Evolutionary conservation across 2,888 invertebrate genomes (phyloP), one percentile per base, ranked within the genome.

Genomic region (Pilophorus perplexus): DNA sequence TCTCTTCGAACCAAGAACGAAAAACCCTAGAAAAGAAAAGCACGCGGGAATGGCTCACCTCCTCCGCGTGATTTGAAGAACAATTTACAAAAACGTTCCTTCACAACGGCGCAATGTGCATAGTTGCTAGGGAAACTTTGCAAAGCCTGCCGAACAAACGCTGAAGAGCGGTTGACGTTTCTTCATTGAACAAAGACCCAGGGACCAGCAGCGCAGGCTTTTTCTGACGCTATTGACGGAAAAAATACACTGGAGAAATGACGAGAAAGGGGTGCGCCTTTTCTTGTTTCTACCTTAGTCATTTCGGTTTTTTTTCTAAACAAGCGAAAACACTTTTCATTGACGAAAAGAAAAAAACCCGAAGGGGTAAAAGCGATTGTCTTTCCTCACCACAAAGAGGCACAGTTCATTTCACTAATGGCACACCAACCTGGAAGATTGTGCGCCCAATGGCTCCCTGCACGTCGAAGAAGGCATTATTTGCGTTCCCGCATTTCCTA

Each of bases 361-460:
- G 28, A 25, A 8, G 25, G 16, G 12, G 52, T 28, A 42, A 42
- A 59, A 42, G 59, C 42, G 59, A 59, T 59, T 59, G 59, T 59
- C 25, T 40, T 59, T 40, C 25, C 14, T 18, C 40, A 14, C 59
- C 59, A 59, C 59, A 59, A 59, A 59, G 42, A 12, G 27, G 42
- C 59, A 59, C 59, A 59, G 59, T 59, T 59, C 59, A 59, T 59
- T 59, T 59, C 59, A 59, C 59, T 59, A 59, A 59, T 59, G 59
- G 59, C 59, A n/a, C n/a, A 52, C 28, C 52, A 52, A 52, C 52
- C 52, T 52, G 33, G 52, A 52, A 52, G 52, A 52, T 52, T 52
- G 52, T 52, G 18, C 27, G 28, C 10, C 52, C 52, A 52, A 52
- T 52, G 52, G 52, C 28, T 25, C 27, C 52, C 52, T 16, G 52